Base-by-base conservation (phyloP, 2,888 invertebrate species). In the Acrobasis suavella region DNA sequence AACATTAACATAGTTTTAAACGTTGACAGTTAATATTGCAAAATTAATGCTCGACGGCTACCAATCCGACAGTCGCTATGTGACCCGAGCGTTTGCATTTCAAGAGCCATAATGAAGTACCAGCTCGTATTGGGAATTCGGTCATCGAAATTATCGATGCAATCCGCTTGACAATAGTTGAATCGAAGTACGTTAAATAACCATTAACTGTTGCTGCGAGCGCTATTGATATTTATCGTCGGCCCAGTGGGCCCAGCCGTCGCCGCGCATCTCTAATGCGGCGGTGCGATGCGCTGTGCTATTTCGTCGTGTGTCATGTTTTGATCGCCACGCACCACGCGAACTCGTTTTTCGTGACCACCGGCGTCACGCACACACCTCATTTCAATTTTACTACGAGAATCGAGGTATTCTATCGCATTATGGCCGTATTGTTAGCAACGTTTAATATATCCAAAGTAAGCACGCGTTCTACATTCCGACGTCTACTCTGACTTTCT, bases 151-250 rank as follows among this genome's bases (percentile, higher is more conserved):
- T 85, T 85, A 87, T 89, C 82, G 85, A 78, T 76, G 77, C 86
- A 84, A 89, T 87, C 81, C 85, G 81, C 77, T 81, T 77, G 80
- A 81, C 81, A 78, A 85, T 87, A 87, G 89, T 89, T 88, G 87
- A 88, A 87, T 85, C 83, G 82, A 80, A 82, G 74, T 77, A 83
- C 85, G 82, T 88, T 89, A 87, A 90, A 89, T 88, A 83, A 83
- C 81, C 83, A 89, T 89, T 89, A 85, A 87, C 84, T 81, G 83
- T 79, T 83, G 87, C 84, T 80, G 79, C 77, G 80, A 81, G 75
- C 70, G 74, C 77, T 76, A 82, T 82, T 81, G 82, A 81, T 85
- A 85, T 85, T 83, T 83, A 87, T 85, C 82, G 74, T 72, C 69
- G 72, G 72, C 38, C 38, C 42, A 42, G 12, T 56, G 71, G 65